Evolutionary conservation across 2,113 vertebrate genomes (phyloP).

Genomic region (Cavia porcellus): DNA sequence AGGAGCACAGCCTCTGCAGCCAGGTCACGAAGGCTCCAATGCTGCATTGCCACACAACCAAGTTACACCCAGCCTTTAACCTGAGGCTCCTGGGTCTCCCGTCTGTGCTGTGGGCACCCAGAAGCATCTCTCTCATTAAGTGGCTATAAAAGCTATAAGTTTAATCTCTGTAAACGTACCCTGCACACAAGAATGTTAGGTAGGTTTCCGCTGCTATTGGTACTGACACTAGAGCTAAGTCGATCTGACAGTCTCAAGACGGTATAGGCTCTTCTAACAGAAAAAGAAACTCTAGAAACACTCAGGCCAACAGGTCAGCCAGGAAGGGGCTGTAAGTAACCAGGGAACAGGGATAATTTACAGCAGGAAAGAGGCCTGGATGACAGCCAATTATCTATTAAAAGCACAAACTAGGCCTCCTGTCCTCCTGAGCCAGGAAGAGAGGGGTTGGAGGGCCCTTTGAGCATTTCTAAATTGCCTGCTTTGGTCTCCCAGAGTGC

Average conservation of each 20-base stretch:
- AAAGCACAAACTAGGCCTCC: not conserved
- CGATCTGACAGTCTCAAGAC: not conserved
- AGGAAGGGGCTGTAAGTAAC: not conserved
- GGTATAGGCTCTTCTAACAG: not conserved
- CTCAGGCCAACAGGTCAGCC: no score
- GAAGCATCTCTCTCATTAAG: not conserved
- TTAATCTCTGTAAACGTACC: not conserved
- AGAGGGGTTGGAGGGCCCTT: not conserved
- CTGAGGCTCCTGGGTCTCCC: not conserved
- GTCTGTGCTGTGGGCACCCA: not conserved
- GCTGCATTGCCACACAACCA: not conserved
- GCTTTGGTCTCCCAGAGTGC: not conserved
- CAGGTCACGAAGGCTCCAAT: not conserved
- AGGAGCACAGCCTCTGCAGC: not conserved
- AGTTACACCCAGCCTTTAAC: not conserved
- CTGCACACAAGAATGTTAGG: not conserved
- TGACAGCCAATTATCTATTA: not conserved
- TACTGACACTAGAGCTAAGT: not conserved
- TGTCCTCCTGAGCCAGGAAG: not conserved
- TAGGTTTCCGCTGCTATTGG: not conserved
- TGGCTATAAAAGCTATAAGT: not conserved
- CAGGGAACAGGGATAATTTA: not conserved
- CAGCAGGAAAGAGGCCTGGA: conserved; percentile 4
- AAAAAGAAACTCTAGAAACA: not conserved
- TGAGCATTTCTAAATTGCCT: not conserved